Evolutionary conservation across 2,888 invertebrate genomes (phyloP), one percentile per base, ranked within the genome.

Genomic region (Coleophora flavipennella): DNA sequence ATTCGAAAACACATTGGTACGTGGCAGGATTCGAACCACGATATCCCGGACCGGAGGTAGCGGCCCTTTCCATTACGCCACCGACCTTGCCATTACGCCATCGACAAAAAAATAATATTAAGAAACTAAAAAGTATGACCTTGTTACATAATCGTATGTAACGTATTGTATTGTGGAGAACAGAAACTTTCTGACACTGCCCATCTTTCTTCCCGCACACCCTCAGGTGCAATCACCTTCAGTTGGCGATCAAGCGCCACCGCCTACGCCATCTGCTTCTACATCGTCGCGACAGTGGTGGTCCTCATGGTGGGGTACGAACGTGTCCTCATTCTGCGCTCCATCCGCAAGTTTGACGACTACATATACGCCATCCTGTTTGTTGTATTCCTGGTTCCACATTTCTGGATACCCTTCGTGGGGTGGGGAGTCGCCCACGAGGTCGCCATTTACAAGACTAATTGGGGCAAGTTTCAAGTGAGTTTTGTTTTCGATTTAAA

Each of bases 401-500:
- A 90, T 57, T 91, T 91, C 65, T 90, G 89, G 88, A 89, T 90
- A 33, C 90, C 90, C 0, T 90, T 88, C 53, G 89, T 90, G 10
- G 90, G 90, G 1, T 90, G 90, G 90, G 89, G 90, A 1, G 90
- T 90, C 14, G 91, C 90, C 0, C 80, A 81, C 33, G 88, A 90
- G 64, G 90, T 90, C 4, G 90, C 90, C 41, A 86, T 88, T 48
- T 90, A 91, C 61, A 91, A 90, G 68, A 89, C 90, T 34, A 88
- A 85, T 46, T 91, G 90, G 90, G 89, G 87, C 13, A 84, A 81
- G 47, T 90, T 90, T 70, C 91, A 91, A 74, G 86, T 90, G 57
- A 77, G 59, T 44, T 36, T 31, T 11, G 9, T 12, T 13, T 29
- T 29, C 20, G n/a, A n/a, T n/a, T n/a, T n/a, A n/a, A n/a, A n/a